Evolutionary conservation across 2,888 invertebrate genomes (phyloP), one percentile per base, ranked within the genome.

Genomic region (Ophraella communa): DNA sequence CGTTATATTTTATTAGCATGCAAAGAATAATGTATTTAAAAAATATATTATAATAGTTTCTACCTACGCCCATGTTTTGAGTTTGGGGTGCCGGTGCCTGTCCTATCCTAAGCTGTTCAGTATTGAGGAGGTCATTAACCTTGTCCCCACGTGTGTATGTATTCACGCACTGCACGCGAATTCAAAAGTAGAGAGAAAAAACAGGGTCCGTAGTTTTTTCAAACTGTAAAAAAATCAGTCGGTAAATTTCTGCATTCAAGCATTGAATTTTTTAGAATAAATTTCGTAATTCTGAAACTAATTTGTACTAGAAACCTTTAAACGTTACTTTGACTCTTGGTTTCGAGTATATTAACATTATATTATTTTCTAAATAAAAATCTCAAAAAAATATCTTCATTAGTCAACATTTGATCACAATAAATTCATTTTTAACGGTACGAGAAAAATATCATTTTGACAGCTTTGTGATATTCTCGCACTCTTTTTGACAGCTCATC

Each of bases 91-190:
- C 49, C 49, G 74, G 77, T 74, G 74, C 76, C 72, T 78, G 79
- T 78, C 81, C 81, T 81, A 81, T 81, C 81, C 79, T 79, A 81
- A 81, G 79, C 79, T 70, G 74, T 73, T 76, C 76, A 73, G 71
- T 77, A 74, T 77, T 73, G 78, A 78, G 75, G 77, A 78, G 79
- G 80, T 80, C 80, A 73, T 79, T 80, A 77, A 80, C 80, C 80
- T 76, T 77, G 76, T 73, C 76, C 78, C 77, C 76, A 74, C 75
- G 71, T 75, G 66, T 73, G 67, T 73, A 71, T 74, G 71, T 74
- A 72, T 74, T 71, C 74, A 76, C 76, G 77, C 77, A 76, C 72
- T 71, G 76, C 79, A 79, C 78, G 79, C 78, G 76, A 79, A 73
- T 75, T 73, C 70, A 73, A 78, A 78, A 77, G 72, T 74, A 76